Evolutionary conservation across 1,140 invertebrate genomes (phyloP).

Genomic region (Cheumatopsyche charites): DNA sequence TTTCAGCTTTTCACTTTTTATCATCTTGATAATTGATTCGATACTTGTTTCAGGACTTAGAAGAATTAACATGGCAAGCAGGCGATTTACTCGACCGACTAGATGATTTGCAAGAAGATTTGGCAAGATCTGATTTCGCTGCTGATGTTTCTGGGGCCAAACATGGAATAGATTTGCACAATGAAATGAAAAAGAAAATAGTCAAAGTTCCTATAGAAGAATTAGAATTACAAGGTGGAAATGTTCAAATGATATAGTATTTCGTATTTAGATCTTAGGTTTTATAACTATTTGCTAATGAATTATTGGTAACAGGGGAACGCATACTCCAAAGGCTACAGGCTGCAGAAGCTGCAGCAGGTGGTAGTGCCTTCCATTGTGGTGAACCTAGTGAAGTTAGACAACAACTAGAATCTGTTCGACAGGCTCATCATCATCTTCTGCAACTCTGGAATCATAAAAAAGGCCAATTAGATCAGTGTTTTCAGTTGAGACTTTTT

Average conservation of each 20-base stretch:
- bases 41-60: constrained; percentile 70
- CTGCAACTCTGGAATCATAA: constrained; percentile 93
- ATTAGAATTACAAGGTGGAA: constrained; percentile 73
- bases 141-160: constrained; percentile 91
- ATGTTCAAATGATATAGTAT: constrained; percentile 19
- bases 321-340: constrained; percentile 61
- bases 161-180: constrained; percentile 89
- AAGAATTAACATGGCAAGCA: constrained; percentile 95
- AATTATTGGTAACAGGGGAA: constrained; percentile 55
- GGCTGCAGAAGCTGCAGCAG: constrained; percentile 57
- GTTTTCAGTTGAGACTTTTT: constrained; percentile 92
- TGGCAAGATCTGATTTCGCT: constrained; percentile 88
- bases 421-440: constrained; percentile 87
- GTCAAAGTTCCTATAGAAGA: constrained; percentile 92
- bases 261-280: neutral
- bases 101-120: constrained; percentile 89
- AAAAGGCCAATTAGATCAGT: constrained; percentile 92
- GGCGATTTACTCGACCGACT: constrained; percentile 89
- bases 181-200: constrained; percentile 93
- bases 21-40: neutral
- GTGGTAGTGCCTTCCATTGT: constrained; percentile 58
- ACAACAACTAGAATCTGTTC: constrained; percentile 60
- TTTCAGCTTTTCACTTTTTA: no score
- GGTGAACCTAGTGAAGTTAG: constrained; percentile 55
- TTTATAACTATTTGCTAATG: neutral